Evolutionary conservation across 2,797 vertebrate species (phyloP).

Genomic region (Pseudopleuronectes americanus): DNA sequence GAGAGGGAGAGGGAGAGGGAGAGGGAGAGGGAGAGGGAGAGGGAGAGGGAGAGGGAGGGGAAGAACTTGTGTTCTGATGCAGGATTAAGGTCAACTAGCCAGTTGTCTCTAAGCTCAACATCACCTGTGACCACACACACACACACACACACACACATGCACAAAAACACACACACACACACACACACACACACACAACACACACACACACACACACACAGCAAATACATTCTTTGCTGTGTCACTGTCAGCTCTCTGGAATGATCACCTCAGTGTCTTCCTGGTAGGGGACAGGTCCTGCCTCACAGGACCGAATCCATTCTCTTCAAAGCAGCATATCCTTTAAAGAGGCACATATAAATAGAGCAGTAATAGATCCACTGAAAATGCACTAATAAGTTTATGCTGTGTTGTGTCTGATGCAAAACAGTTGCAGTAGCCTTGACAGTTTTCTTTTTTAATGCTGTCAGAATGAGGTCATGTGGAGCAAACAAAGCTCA

Average conservation of each 20-base stretch:
- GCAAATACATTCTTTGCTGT: not conserved
- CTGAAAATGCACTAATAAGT: not conserved
- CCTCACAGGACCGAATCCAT: not conserved
- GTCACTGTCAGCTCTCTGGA: not conserved
- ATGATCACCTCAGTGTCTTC: not conserved
- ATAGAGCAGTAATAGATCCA: not conserved
- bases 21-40: too few relatives aligned
- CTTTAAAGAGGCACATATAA: not conserved
- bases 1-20: too few relatives aligned
- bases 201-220: not conserved
- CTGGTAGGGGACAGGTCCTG: not conserved
- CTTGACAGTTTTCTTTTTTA: constrained; percentile 37
- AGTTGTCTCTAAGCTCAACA: constrained; percentile 55
- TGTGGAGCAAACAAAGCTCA: constrained; percentile 62
- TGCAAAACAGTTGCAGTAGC: constrained; percentile 37
- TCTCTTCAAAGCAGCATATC: not conserved
- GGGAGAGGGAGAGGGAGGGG: constrained; percentile 1
- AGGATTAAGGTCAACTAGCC: constrained; percentile 69
- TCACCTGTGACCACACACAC: constrained; percentile 28
- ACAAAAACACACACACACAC: not conserved
- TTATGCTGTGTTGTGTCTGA: not conserved
- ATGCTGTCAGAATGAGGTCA: constrained; percentile 71
- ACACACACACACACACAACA: not conserved
- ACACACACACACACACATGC: not conserved
- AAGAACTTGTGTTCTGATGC: constrained; percentile 20